Evolutionary conservation across 2,888 invertebrate genomes (phyloP).

Genomic region (Nomada goodeniana): DNA sequence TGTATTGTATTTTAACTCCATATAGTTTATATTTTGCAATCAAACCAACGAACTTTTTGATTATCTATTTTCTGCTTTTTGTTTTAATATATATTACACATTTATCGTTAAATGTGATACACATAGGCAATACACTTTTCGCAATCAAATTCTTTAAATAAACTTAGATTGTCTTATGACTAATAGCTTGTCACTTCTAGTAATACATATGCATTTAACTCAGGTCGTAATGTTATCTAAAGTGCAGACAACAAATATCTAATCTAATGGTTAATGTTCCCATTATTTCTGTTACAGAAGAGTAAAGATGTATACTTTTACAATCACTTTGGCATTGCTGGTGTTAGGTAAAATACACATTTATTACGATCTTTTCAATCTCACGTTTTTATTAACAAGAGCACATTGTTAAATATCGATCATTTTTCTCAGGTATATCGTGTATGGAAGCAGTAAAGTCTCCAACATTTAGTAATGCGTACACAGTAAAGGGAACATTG

Average conservation of each 20-base stretch:
- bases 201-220: not conserved
- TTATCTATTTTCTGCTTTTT: not conserved
- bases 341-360: constrained; percentile 35
- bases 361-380: not conserved
- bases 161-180: not conserved
- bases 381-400: not conserved
- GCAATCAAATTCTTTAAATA: no score
- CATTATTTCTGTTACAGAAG: constrained; percentile 37
- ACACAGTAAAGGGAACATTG: constrained; percentile 91
- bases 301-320: constrained; percentile 25
- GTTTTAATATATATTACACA: not conserved
- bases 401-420: not conserved
- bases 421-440: constrained; percentile 23
- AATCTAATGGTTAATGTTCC: constrained; percentile 7
- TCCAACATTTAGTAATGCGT: constrained; percentile 90
- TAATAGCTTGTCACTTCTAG: not conserved
- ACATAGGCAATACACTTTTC: no score
- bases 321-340: constrained; percentile 4
- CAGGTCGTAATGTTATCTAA: constrained; percentile 36
- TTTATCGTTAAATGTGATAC: no score
- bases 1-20: no score
- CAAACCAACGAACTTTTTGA: not conserved
- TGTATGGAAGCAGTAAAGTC: constrained; percentile 69
- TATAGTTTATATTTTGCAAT: not conserved
- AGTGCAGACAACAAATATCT: not conserved